These are phyloP conservation scores for Phalloptychus januarius DNA, from an alignment of 2,797 vertebrate species.

Conservation along the genomic window DNA sequence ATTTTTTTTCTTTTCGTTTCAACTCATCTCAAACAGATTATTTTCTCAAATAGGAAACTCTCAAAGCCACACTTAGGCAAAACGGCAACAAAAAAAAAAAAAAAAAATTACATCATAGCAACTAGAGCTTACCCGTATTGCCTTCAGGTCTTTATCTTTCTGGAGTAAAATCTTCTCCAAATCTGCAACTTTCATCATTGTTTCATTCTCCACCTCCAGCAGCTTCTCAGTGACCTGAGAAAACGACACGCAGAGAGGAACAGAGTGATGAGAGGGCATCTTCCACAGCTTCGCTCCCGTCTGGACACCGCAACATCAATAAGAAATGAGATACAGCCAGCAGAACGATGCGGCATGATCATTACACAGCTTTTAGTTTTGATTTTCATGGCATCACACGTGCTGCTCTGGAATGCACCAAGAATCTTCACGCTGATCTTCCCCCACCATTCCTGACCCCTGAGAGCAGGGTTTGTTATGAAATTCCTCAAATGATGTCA, in stretches of 20 bases:
- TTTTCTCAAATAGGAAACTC: slow-evolving; percentile 18
- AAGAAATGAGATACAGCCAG: slow-evolving; percentile 56
- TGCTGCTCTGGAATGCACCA: slow-evolving; percentile 60
- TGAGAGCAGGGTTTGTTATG: slow-evolving; percentile 75
- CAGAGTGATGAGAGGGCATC: slow-evolving; percentile 48
- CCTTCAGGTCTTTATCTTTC: slow-evolving; percentile 91
- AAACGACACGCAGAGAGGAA: slow-evolving; percentile 19
- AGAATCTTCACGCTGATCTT: slow-evolving; percentile 61
- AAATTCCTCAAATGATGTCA: slow-evolving; percentile 76
- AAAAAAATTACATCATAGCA: background rate
- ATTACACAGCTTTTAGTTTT: slow-evolving; percentile 64
- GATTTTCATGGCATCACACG: slow-evolving; percentile 53
- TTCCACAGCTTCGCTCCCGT: slow-evolving; percentile 47
- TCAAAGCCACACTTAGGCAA: slow-evolving; percentile 12
- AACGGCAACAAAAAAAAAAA: background rate
- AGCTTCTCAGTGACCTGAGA: slow-evolving; percentile 94
- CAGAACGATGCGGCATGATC: slow-evolving; percentile 71
- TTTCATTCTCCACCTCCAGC: slow-evolving; percentile 96
- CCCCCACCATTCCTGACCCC: slow-evolving; percentile 72
- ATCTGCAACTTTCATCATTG: slow-evolving; percentile 96
- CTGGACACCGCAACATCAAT: slow-evolving; percentile 56
- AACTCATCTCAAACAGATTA: slow-evolving; percentile 53
- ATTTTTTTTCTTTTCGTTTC: slow-evolving; percentile 50
- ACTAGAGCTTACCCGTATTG: slow-evolving; percentile 83
- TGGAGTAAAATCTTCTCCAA: slow-evolving; percentile 93